Base-by-base conservation (phyloP, 2,797 vertebrate species). In the Melopsittacus undulatus region DNA sequence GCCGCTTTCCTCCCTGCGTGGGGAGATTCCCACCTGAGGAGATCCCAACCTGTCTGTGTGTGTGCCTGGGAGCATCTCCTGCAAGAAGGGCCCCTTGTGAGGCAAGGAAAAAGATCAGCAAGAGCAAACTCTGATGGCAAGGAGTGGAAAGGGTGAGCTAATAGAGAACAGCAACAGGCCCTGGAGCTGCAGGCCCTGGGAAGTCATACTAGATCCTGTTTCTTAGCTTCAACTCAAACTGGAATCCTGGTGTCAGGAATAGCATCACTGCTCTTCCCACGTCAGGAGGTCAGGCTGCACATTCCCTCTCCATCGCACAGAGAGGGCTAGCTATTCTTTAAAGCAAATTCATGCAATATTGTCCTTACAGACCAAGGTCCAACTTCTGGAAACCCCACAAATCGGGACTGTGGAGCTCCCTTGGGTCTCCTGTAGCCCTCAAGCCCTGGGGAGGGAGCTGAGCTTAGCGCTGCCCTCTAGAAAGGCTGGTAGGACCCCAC, bases 21-120 rank as follows among this genome's bases (percentile, higher is more conserved):
- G 61, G 72, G 70, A 27, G 9, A 18, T 22, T 9, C 3, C 67
- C 5, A 0, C 12, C 10, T 8, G 1, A 4, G 9, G n/a, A 49
- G 75, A 43, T 3, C 9, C 17, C 49, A 10, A 9, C 10, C 21
- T 34, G 1, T 29, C 0, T 21, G 45, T 15, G 20, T 15, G 20
- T 5, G 4, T 8, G 34, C 19, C 72, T 24, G 67, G 18, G 34
- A 45, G 27, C 38, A 10, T 36, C 70, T 67, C 48, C 64, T 3
- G 13, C 24, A 23, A 24, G 75, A 69, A 59, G 12, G 11, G 23
- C 15, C 22, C 18, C 20, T 59, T 46, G 23, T 2, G 3, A 64
- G 38, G 27, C 30, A 29, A 59, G 63, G 40, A 23, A 29, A 43
- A 66, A 64, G n/a, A 40, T 15, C n/a, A 43, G 22, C 11, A 17